Evolutionary conservation across 1,140 invertebrate genomes (phyloP).

Genomic region (Acromyrmex charruanus): DNA sequence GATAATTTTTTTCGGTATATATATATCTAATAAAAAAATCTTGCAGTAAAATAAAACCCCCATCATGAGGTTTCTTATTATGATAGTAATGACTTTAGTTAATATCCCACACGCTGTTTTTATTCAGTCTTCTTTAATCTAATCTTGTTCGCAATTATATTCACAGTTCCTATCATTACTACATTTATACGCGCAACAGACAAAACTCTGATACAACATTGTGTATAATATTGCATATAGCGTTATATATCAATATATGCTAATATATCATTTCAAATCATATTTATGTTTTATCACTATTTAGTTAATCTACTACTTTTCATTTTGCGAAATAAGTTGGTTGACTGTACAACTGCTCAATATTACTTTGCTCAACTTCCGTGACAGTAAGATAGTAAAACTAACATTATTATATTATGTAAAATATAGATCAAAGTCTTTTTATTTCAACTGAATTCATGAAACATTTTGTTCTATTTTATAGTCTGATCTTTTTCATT

Average conservation of each 20-base stretch:
- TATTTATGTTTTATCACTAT: background rate
- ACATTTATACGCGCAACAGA: conserved; percentile 1
- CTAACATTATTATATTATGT: conserved; percentile 24
- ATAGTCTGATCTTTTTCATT: background rate
- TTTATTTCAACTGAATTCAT: background rate
- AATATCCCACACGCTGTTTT: background rate
- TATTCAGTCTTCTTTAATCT: conserved; percentile 7
- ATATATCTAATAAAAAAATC: conserved; percentile 20
- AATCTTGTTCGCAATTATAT: conserved; percentile 15
- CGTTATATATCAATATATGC: background rate
- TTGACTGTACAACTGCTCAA: conserved; percentile 66
- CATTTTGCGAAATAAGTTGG: conserved; percentile 22
- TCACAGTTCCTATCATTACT: conserved; percentile 28
- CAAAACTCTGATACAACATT: conserved; percentile 11
- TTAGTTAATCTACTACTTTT: conserved; percentile 11
- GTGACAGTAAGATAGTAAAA: conserved; percentile 34
- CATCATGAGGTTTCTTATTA: background rate
- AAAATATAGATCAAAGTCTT: background rate
- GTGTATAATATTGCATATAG: background rate
- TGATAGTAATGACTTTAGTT: background rate
- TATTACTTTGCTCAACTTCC: conserved; percentile 70
- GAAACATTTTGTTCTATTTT: conserved; percentile 21
- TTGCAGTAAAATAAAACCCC: conserved; percentile 11
- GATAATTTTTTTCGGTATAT: background rate
- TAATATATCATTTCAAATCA: background rate